A percentile compares a stretch with the other conserved stretches of the same genome.
Evolutionary conservation across 2,113 vertebrate genomes (phyloP).

Genomic region (Oophaga pumilio): DNA sequence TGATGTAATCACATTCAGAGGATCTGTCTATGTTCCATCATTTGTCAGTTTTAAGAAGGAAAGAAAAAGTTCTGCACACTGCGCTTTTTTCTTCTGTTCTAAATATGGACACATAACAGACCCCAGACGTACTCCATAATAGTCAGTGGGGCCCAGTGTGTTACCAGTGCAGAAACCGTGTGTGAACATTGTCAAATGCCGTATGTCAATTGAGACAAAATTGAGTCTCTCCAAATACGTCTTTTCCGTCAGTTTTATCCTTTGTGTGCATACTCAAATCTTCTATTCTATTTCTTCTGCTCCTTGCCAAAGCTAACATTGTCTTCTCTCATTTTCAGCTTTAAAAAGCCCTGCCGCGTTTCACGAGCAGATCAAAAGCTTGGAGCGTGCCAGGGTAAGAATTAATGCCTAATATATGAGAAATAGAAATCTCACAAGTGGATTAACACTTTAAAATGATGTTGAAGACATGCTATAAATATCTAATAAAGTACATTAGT

Average conservation of each 20-base stretch:
- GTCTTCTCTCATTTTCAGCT: conserved; percentile 74
- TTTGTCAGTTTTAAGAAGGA: no score
- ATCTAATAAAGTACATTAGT: background rate
- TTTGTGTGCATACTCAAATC: background rate
- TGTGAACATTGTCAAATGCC: no score
- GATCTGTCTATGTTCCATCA: no score
- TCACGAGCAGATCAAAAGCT: conserved; percentile 93
- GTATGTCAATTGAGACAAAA: background rate
- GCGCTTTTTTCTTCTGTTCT: no score
- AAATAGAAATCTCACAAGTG: background rate
- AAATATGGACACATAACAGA: no score
- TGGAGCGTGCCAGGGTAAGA: conserved; percentile 94
- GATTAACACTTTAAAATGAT: background rate
- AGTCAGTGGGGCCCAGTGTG: no score
- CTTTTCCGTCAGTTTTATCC: background rate
- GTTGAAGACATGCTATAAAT: conserved; percentile 1
- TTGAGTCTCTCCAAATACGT: background rate
- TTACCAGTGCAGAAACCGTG: no score
- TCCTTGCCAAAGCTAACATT: conserved; percentile 62
- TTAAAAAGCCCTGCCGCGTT: conserved; percentile 93
- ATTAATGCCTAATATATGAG: background rate
- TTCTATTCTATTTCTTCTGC: background rate
- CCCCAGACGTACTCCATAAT: no score
- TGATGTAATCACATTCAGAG: no score
- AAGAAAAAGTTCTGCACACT: no score